Evolutionary conservation across 2,888 invertebrate species (phyloP), one percentile per base, ranked within the genome.

Genomic region (Lepeophtheirus nordmannii): DNA sequence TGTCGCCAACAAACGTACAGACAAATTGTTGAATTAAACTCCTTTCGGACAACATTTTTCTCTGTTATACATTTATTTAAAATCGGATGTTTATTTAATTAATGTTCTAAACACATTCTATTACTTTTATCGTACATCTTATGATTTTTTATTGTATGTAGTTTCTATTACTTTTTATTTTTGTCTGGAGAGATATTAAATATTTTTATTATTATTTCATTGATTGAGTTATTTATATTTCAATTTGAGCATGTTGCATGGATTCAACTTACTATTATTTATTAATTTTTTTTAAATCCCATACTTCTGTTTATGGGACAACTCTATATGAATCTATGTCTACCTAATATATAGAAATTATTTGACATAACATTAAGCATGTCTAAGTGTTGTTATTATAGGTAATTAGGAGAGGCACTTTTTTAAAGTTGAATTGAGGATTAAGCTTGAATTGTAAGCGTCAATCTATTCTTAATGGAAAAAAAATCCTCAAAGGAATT

Each of bases 1-100:
- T 17, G 14, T 30, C 10, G 67, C 62, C 56, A 65, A 65, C 65
- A 65, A 65, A 30, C 23, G 65, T 11, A 65, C 65, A n/a, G 65
- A 65, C 17, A 65, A 65, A 39, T 38, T 65, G 17, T 23, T 65
- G 14, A 65, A 65, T 22, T 65, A 65, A 20, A n/a, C 23, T 17
- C 30, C 7, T 30, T 30, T 30, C 7, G 30, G 30, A 30, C 7
- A 30, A 5, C 30, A 30, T 30, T 30, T 30, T 30, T 30, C 7
- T 30, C 7, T 30, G 30, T 30, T 30, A 30, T 30, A 30, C 2
- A 30, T 30, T 30, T 30, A 30, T 30, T 5, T 30, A 30, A n/a
- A n/a, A n/a, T n/a, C n/a, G n/a, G 30, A 30, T 30, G 30, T 30
- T 2, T 30, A 30, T 30, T 30, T 30, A 30, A 30, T n/a, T n/a